Base-by-base conservation (phyloP, 1,140 invertebrate species). In the Elymnias hypermnestra region DNA sequence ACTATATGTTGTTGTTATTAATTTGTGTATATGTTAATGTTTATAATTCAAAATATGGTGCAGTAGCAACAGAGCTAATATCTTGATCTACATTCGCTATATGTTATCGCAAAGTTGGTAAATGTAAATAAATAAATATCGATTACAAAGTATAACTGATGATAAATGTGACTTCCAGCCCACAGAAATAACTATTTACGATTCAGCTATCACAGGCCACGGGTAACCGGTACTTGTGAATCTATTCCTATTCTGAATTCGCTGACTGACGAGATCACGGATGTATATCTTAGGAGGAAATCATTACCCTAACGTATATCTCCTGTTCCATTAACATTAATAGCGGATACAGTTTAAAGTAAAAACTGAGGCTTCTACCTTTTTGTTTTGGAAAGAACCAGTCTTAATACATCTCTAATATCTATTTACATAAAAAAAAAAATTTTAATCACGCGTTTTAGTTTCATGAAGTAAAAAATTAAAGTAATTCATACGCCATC, bases 171-270 rank as follows among this genome's bases (percentile, higher is more conserved):
- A 33, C 22, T 44, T 10, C 26, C 15, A 10, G 33, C 18, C 18
- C 31, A 43, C 44, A 21, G 29, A 42, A 53, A 46, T 47, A 47
- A 38, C 31, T 23, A 53, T 47, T 53, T 47, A 47, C 26, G 40
- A 38, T 28, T 26, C 46, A 28, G 36, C 26, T 36, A 48, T 33
- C 8, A 28, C 25, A 7, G 21, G 19, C 19, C 19, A 31, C 5
- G 19, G 13, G 33, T 36, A 37, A 45, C 33, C 21, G 1, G 12
- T 12, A 15, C 38, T 28, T 35, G 13, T 17, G 12, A 35, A 26
- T 26, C 7, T n/a, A n/a, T 26, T 17, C 15, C 14, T 35, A 17
- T 35, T 17, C 13, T 35, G 2, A 35, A 15, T 17, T 17, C 5
- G 3, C 31, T 35, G 31, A 35, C 13, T 17, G 10, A n/a, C 31